A percentile compares a stretch with the other conserved stretches of the same genome.
Conservation (phyloP, 2,888 invertebrate species). For the Blastobasis lacticolella region DNA sequence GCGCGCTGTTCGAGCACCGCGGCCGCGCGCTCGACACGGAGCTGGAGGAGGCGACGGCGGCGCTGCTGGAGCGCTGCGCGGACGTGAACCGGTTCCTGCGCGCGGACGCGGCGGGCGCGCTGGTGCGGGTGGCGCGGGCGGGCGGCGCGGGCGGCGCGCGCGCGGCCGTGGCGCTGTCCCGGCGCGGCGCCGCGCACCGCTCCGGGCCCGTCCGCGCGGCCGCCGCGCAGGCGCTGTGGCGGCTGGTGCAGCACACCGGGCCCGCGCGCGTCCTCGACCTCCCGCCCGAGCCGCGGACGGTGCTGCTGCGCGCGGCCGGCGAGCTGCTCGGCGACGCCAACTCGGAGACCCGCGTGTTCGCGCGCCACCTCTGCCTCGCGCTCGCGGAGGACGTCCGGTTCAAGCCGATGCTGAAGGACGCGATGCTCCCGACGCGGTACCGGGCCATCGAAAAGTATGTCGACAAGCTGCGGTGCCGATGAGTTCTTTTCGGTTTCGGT, state of each 20-base stretch:
- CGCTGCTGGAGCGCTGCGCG: conserved; percentile 89
- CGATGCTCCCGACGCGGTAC: conserved; percentile 84
- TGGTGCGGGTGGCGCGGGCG: conserved; percentile 87
- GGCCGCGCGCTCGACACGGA: conserved; percentile 79
- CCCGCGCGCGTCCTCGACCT: conserved; percentile 81
- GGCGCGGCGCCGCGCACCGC: conserved; percentile 85
- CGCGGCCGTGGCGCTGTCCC: conserved; percentile 77
- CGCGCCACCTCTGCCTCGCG: conserved; percentile 83
- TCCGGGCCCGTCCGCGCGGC: conserved; percentile 91
- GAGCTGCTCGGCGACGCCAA: conserved; percentile 90
- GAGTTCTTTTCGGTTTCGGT: too few relatives aligned
- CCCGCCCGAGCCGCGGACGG: conserved; percentile 84
- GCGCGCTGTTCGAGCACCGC: conserved; percentile 83
- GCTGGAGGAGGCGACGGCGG: conserved; percentile 87
- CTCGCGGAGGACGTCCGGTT: conserved; percentile 84
- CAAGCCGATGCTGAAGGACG: conserved; percentile 82
- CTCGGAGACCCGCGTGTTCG: conserved; percentile 87
- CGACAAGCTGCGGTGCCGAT: conserved; percentile 64
- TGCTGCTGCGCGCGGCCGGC: conserved; percentile 85
- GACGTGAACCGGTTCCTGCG: conserved; percentile 96
- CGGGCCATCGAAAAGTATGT: conserved; percentile 90
- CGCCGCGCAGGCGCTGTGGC: conserved; percentile 83
- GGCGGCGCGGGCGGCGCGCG: conserved; percentile 81
- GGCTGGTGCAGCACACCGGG: conserved; percentile 83
- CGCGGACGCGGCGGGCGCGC: conserved; percentile 88